A percentile compares a stretch with the other conserved stretches of the same genome.
phyloP scores from a whole-genome alignment of 2,113 vertebrate species.

The Pseudorectes ferrugineus region DNA sequence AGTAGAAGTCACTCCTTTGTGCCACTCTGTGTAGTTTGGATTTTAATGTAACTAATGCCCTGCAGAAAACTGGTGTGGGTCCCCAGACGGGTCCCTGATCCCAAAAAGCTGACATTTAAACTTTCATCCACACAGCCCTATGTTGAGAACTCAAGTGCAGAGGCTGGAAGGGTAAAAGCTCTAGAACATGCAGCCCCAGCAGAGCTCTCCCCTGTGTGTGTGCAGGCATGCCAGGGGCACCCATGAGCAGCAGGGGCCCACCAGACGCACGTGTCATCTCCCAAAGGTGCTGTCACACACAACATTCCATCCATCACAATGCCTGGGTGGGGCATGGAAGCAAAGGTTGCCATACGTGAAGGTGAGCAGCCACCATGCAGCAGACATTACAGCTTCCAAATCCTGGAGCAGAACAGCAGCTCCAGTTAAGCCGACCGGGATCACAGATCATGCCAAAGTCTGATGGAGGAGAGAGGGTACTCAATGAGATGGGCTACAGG shows the following conservation, averaged over 20 bases:
- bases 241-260: not conserved
- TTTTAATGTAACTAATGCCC: not conserved
- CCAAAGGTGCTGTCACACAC: not conserved
- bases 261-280: not conserved
- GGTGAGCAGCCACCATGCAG: constrained; percentile 23
- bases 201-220: fast-evolving
- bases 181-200: too few relatives aligned
- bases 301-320: not conserved
- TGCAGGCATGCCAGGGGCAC: not conserved
- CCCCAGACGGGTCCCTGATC: not conserved
- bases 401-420: constrained; percentile 14
- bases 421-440: not conserved
- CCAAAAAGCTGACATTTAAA: not conserved
- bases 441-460: not conserved
- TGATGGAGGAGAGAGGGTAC: constrained; percentile 62
- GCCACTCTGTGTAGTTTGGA: not conserved
- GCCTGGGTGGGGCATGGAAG: not conserved
- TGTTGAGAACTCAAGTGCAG: not conserved
- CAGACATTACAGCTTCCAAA: constrained; percentile 27
- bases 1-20: not conserved
- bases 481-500: constrained; percentile 73
- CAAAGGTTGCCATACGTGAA: not conserved
- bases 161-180: not conserved
- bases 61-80: not conserved
- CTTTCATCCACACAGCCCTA: not conserved